phyloP scores from a whole-genome alignment of 2,113 vertebrate genomes.

The Tamias sibiricus region DNA sequence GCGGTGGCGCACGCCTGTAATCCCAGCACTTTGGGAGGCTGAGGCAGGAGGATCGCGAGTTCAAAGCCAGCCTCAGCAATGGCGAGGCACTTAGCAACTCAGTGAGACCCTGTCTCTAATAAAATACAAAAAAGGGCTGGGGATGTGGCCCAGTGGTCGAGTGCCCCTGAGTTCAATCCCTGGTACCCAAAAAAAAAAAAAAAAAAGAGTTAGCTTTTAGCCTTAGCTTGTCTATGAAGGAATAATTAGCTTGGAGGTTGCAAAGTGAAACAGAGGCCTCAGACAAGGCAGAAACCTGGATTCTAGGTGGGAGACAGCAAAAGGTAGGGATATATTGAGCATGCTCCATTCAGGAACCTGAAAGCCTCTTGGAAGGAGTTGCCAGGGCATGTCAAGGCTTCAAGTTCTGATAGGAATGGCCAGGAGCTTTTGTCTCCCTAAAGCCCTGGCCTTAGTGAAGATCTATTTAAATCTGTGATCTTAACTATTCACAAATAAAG shows the following conservation, averaged over 20 bases:
- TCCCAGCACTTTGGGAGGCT: too few relatives aligned
- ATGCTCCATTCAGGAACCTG: not conserved
- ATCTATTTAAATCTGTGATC: not conserved
- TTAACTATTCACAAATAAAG: not conserved
- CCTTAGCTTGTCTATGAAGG: not conserved
- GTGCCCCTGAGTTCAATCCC: too few relatives aligned
- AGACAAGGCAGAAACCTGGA: not conserved
- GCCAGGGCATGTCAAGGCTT: not conserved
- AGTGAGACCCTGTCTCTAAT: too few relatives aligned
- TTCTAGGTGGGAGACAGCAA: not conserved
- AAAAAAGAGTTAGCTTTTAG: too few relatives aligned
- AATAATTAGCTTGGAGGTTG: not conserved
- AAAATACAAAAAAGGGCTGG: too few relatives aligned
- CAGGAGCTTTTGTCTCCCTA: not conserved
- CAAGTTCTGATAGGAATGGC: not conserved
- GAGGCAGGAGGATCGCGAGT: too few relatives aligned
- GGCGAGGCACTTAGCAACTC: too few relatives aligned
- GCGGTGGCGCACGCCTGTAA: too few relatives aligned
- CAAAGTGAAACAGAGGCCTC: not conserved
- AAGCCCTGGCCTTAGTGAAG: not conserved
- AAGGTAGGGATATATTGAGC: not conserved
- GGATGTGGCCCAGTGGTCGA: too few relatives aligned
- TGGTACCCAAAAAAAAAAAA: too few relatives aligned
- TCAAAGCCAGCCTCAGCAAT: too few relatives aligned
- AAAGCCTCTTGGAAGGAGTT: not conserved